These are phyloP conservation scores for Zosterops hypoxanthus DNA, from an alignment of 2,113 vertebrate species.

Conservation along the genomic window DNA sequence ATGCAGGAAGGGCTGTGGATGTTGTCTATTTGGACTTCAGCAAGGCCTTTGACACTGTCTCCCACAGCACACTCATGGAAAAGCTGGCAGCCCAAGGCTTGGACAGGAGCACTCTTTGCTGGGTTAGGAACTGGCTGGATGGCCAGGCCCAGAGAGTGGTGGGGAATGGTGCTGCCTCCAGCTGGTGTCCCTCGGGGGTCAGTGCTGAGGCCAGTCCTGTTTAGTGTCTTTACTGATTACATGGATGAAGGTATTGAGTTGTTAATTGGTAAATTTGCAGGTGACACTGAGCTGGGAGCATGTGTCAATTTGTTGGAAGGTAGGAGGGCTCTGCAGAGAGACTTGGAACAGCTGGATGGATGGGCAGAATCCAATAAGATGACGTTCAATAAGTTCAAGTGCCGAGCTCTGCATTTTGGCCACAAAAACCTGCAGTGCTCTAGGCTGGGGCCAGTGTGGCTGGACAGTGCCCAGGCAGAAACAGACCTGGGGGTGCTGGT, in stretches of 20 bases:
- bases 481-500: too few species aligned
- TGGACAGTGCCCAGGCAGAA: too few species aligned
- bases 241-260: not conserved
- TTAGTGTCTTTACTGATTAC: not conserved
- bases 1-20: not conserved
- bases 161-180: not conserved
- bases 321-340: not conserved
- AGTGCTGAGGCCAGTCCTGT: not conserved
- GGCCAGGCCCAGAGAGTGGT: not conserved
- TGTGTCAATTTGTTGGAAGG: too few species aligned
- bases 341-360: not conserved
- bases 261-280: not conserved
- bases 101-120: not conserved
- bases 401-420: not conserved
- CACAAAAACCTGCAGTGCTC: not conserved
- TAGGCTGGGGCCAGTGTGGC: not conserved
- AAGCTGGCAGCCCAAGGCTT: not conserved
- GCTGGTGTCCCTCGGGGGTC: not conserved
- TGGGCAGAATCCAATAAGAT: not conserved
- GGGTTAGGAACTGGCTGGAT: not conserved
- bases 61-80: not conserved
- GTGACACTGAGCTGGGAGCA: fast-evolving
- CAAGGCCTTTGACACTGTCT: not conserved
- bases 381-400: not conserved
- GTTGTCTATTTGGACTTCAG: not conserved